Conservation (phyloP, 2,113 vertebrate genomes). For the Octodon degus region DNA sequence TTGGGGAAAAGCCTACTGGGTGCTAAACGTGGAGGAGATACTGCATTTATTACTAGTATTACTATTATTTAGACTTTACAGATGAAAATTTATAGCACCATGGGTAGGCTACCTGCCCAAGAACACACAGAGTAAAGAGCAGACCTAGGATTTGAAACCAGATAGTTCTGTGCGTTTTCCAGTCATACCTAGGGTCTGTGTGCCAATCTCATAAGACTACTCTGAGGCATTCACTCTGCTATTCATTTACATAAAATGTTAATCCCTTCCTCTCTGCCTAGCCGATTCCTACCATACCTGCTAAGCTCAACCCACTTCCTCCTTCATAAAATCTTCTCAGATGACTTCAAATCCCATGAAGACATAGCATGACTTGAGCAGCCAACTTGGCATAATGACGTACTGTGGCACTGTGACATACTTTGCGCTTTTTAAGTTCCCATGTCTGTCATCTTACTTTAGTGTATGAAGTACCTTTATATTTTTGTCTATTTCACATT, state of each 20-base stretch:
- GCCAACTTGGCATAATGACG: background rate
- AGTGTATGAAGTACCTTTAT: background rate
- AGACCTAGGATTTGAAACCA: background rate
- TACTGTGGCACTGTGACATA: background rate
- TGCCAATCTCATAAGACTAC: background rate
- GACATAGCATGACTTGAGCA: background rate
- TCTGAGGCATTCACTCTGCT: background rate
- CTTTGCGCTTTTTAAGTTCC: background rate
- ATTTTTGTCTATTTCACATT: background rate
- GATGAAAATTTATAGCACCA: background rate
- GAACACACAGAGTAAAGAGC: background rate
- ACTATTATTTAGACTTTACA: background rate
- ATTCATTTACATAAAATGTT: background rate
- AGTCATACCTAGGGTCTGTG: background rate
- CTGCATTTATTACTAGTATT: background rate
- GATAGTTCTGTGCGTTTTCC: background rate
- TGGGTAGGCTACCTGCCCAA: background rate
- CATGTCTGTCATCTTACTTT: background rate
- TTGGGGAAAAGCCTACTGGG: background rate
- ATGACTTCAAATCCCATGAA: background rate
- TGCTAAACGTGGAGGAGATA: background rate
- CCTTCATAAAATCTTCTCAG: background rate
- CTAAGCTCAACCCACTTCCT: background rate
- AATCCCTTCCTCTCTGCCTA: background rate
- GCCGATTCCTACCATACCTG: background rate